Evolutionary conservation across 53 echinoderm and acorn worm genomes (phyloP).

Genomic region (Stichopus horrens): DNA sequence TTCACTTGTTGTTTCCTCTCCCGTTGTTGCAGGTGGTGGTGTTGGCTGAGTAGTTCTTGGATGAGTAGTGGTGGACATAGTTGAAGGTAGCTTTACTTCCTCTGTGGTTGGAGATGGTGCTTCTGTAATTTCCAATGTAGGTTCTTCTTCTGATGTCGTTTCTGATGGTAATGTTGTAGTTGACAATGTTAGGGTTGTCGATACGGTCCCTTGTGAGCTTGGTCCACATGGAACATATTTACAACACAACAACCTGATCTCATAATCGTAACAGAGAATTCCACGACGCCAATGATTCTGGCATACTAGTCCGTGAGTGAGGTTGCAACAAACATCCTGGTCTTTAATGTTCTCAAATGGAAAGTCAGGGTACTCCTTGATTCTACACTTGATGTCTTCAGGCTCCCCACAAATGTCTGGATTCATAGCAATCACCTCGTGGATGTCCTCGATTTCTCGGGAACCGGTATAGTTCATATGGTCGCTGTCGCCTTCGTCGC

Average conservation of each 20-base stretch:
- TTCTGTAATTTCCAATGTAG: conserved; percentile 1
- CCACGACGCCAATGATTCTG: conserved; percentile 10
- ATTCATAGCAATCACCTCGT: conserved; percentile 26
- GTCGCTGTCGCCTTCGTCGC: conserved; percentile 50
- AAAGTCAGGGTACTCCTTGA: conserved; percentile 17
- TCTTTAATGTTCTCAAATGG: conserved; percentile 28
- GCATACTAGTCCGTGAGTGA: conserved; percentile 36
- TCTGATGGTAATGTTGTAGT: not conserved
- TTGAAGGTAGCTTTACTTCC: not conserved
- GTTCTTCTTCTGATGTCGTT: not conserved
- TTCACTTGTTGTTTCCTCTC: not conserved
- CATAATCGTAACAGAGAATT: conserved; percentile 29
- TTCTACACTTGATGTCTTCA: conserved; percentile 22
- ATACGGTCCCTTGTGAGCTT: not conserved
- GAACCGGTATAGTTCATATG: conserved; percentile 12
- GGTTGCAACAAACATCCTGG: conserved; percentile 40
- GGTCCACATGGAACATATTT: conserved; percentile 19
- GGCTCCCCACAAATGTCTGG: conserved; percentile 37
- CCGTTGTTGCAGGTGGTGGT: not conserved
- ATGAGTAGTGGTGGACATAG: not conserved
- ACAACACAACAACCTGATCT: conserved; percentile 23
- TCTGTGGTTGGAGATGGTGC: not conserved
- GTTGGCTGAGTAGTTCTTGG: not conserved
- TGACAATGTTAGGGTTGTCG: not conserved
- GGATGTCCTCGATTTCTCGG: conserved; percentile 10